Evolutionary conservation across 2,113 vertebrate species (phyloP).

Genomic region (Cyphomyrus discorhynchus): DNA sequence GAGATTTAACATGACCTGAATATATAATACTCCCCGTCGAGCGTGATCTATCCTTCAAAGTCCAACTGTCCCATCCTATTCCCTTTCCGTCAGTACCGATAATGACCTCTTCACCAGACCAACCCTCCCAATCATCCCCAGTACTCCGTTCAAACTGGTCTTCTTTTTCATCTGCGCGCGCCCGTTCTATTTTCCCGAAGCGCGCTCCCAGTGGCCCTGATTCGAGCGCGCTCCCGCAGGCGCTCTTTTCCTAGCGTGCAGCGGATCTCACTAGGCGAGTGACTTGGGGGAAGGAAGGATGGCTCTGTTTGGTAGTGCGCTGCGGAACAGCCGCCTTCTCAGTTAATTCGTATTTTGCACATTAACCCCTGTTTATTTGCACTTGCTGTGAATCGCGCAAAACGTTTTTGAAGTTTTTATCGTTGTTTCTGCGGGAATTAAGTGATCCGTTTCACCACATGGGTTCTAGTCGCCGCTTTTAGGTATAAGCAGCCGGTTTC

Average conservation of each 20-base stretch:
- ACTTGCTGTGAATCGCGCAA: neutral
- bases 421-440: neutral
- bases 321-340: neutral
- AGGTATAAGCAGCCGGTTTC: neutral
- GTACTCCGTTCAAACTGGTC: neutral
- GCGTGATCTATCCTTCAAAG: neutral
- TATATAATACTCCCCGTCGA: constrained; percentile 10
- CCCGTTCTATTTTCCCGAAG: neutral
- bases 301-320: constrained; percentile 4
- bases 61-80: neutral
- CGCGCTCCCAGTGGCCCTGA: constrained; percentile 24
- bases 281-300: constrained; percentile 22
- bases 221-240: constrained; percentile 43
- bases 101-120: neutral
- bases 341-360: constrained; percentile 17
- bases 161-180: neutral
- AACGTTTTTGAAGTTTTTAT: neutral
- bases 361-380: neutral
- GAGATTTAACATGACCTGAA: constrained; percentile 22
- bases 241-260: neutral
- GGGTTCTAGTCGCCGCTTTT: neutral
- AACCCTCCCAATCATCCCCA: neutral
- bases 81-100: neutral
- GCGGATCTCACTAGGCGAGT: constrained; percentile 6
- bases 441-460: neutral